Evolutionary conservation across 2,113 vertebrate genomes (phyloP).

Genomic region (Notarius lentiginosus): DNA sequence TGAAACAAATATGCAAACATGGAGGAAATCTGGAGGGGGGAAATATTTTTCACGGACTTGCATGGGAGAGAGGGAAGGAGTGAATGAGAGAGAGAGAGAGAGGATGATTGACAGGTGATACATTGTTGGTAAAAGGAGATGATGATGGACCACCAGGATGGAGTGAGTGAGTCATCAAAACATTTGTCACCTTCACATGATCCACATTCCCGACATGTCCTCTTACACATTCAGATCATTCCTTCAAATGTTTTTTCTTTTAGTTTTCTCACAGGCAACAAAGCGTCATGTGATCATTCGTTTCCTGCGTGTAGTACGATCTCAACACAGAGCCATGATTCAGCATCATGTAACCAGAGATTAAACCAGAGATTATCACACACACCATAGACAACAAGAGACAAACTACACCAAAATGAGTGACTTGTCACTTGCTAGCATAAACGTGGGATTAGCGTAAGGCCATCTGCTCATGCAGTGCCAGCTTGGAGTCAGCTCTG

Average conservation of each 20-base stretch:
- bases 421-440: not conserved
- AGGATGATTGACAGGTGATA: conserved; percentile 45
- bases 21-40: no score
- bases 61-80: not conserved
- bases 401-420: not conserved
- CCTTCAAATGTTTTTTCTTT: not conserved
- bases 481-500: not conserved
- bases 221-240: not conserved
- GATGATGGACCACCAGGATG: not conserved
- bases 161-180: not conserved
- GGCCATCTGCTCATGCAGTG: not conserved
- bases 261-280: not conserved
- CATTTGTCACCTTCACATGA: not conserved
- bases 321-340: not conserved
- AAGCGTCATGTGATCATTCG: not conserved
- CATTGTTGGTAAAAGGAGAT: conserved; percentile 23
- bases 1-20: no score
- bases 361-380: not conserved
- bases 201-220: not conserved
- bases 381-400: not conserved
- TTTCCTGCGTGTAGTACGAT: not conserved
- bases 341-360: not conserved
- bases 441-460: not conserved
- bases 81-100: not conserved
- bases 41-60: no score